Evolutionary conservation across 2,113 vertebrate species (phyloP), one percentile per base, ranked within the genome.

Genomic region (Odocoileus hemionus): DNA sequence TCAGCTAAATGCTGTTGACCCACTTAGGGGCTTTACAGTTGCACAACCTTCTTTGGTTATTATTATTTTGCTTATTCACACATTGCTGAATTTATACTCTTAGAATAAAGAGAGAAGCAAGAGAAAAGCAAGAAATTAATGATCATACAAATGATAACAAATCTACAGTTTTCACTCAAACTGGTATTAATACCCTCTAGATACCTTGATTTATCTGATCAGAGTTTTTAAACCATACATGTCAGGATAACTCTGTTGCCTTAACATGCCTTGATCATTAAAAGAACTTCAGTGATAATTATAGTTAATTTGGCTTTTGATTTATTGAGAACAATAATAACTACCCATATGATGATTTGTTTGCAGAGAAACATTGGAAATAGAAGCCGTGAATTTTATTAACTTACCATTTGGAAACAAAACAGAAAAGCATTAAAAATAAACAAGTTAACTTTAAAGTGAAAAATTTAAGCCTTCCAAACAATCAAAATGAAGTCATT

Each of bases 381-480:
- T 45, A 96, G 74, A 97, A 89, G 25, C 12, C 33, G 25, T 83
- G 17, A 43, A 78, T 43, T 25, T 43, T 61, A 57, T 57, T 94
- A 64, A 50, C 47, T 78, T 97, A 13, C 78, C 52, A 84, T 67
- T 96, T 97, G 57, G 52, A 96, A 97, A 96, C 45, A 91, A 97
- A 95, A 54, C 25, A 93, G 30, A 45, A 82, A 95, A 97, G 83
- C 50, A 67, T 95, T 91, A 79, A 92, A 93, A 95, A 89, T 93
- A 96, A 94, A 96, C 54, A 61, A 33, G 2, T 19, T 88, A 90
- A 25, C 19, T 87, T 90, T 60, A 54, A 95, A 94, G 33, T 82
- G 60, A 96, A 94, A 93, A 95, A 54, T 84, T 30, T 3, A 91
- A 60, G n/a, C 3, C 1, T 67, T 83, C 50, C 52, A 92, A 92